Evolutionary conservation across 2,797 vertebrate species (phyloP).

Genomic region (Sebastes diaconus): DNA sequence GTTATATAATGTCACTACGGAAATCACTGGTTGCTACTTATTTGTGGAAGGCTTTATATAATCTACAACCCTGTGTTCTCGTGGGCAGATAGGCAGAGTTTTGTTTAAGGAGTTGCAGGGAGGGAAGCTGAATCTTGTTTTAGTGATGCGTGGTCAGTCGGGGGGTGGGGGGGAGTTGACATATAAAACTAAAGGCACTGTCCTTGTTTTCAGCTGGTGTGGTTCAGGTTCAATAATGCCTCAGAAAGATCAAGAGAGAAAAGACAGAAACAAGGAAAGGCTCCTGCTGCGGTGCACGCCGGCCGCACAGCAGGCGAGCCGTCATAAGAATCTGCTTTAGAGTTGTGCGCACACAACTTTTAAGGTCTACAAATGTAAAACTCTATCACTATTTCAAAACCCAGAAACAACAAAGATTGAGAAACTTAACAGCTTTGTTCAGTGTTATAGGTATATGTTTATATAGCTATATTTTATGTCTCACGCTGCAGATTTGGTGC

Average conservation of each 20-base stretch:
- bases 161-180: slow-evolving; percentile 26
- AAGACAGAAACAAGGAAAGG: slow-evolving; percentile 65
- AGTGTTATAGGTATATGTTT: slow-evolving; percentile 67
- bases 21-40: slow-evolving; percentile 16
- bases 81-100: slow-evolving; percentile 26
- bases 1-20: background rate
- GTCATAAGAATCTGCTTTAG: slow-evolving; percentile 78
- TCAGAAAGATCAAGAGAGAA: slow-evolving; percentile 79
- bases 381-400: slow-evolving; percentile 72
- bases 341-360: slow-evolving; percentile 81
- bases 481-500: slow-evolving; percentile 75
- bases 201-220: slow-evolving; percentile 88
- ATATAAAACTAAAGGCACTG: slow-evolving; percentile 88
- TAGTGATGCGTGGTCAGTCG: slow-evolving; percentile 69
- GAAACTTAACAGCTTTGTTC: slow-evolving; percentile 73
- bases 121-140: slow-evolving; percentile 56
- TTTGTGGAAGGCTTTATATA: slow-evolving; percentile 24
- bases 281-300: slow-evolving; percentile 38
- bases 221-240: slow-evolving; percentile 89
- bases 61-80: slow-evolving; percentile 22
- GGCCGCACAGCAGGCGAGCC: slow-evolving; percentile 65
- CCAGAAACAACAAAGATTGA: slow-evolving; percentile 71
- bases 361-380: slow-evolving; percentile 76
- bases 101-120: slow-evolving; percentile 14
- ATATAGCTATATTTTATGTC: slow-evolving; percentile 69